Evolutionary conservation across 2,888 invertebrate species (phyloP).

Genomic region (Drosophila fungiperda): DNA sequence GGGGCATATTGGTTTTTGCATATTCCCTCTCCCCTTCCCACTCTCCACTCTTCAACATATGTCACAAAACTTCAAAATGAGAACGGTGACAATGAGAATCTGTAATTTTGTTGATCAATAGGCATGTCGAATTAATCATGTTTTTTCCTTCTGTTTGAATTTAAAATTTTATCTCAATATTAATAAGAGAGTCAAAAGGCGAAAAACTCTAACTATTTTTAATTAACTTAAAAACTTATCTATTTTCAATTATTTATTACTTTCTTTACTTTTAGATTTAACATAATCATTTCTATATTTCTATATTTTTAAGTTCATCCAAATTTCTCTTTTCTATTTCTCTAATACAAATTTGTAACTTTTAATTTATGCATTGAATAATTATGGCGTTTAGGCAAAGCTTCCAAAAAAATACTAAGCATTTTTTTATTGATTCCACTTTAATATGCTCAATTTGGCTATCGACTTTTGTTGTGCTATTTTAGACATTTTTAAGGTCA

Average conservation of each 20-base stretch:
- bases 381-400: background rate
- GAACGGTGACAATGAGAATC: background rate
- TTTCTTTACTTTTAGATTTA: background rate
- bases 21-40: background rate
- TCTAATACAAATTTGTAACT: background rate
- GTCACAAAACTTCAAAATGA: slow-evolving; percentile 37
- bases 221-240: too few relatives aligned
- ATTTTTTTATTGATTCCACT: slow-evolving; percentile 7
- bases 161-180: background rate
- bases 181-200: too few relatives aligned
- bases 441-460: slow-evolving; percentile 38
- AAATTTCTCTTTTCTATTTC: background rate
- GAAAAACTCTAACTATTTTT: too few relatives aligned
- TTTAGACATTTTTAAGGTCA: slow-evolving; percentile 50
- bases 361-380: background rate
- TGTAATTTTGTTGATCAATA: background rate
- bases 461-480: slow-evolving; percentile 23
- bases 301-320: background rate
- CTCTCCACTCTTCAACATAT: slow-evolving; percentile 51
- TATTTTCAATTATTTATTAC: too few relatives aligned
- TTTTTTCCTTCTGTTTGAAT: background rate
- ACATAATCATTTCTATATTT: background rate
- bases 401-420: background rate
- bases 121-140: background rate
- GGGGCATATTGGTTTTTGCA: slow-evolving; percentile 28